These are phyloP conservation scores for Oligia latruncula DNA, from an alignment of 2,888 invertebrate genomes.

Conservation along the genomic window DNA sequence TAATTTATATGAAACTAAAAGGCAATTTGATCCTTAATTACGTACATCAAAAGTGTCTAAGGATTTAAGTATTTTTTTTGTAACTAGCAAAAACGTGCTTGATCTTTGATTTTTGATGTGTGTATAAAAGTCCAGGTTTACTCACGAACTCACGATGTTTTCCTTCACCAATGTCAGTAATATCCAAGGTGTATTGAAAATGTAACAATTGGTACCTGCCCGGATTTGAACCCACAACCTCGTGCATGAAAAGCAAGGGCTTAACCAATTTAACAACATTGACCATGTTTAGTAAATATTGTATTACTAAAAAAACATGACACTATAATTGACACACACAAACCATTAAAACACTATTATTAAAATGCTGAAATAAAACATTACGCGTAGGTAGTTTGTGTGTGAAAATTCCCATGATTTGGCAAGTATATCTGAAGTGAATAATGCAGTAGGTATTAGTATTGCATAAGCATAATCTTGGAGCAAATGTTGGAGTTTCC, in stretches of 20 bases:
- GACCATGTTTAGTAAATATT: neutral
- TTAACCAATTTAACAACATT: neutral
- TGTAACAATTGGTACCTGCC: neutral
- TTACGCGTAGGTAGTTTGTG: too few relatives aligned
- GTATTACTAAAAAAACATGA: neutral
- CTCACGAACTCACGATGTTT: neutral
- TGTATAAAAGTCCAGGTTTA: neutral
- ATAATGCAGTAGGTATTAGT: neutral
- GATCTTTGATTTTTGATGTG: neutral
- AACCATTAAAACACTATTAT: neutral
- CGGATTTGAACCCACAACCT: neutral
- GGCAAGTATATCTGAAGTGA: neutral
- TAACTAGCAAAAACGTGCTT: neutral
- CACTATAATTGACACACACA: neutral
- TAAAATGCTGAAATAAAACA: neutral
- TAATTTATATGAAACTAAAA: slow-evolving; percentile 9
- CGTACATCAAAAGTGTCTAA: neutral
- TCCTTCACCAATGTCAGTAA: neutral
- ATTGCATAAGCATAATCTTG: neutral
- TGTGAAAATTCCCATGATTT: neutral
- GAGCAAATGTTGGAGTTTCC: too few relatives aligned
- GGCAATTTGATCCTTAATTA: slow-evolving; percentile 8
- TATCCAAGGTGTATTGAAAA: neutral
- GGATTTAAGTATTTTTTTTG: neutral
- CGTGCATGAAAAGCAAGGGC: neutral